phyloP scores from a whole-genome alignment of 2,113 vertebrate species.

The Chaenocephalus aceratus region DNA sequence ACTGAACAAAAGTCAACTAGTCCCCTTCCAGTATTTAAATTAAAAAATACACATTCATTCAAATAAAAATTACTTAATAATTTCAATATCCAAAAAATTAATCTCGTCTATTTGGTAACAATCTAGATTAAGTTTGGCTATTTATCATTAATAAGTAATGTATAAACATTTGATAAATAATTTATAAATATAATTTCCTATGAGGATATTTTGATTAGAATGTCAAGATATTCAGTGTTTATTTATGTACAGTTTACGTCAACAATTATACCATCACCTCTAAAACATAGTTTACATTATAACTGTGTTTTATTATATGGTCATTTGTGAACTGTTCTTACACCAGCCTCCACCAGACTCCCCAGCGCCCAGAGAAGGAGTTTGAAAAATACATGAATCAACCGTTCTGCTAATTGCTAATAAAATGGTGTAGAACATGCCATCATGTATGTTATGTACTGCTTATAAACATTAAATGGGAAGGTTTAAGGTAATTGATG shows the following conservation, averaged over 20 bases:
- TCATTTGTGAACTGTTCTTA: neutral
- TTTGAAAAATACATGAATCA: neutral
- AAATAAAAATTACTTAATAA: too few relatives aligned
- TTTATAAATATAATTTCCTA: neutral
- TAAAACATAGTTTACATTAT: neutral
- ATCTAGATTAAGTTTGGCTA: neutral
- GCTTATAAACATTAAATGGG: neutral
- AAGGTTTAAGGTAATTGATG: neutral
- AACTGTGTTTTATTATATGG: neutral
- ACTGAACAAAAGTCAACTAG: neutral
- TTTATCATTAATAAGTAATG: conserved; percentile 1
- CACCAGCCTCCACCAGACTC: neutral
- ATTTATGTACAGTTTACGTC: neutral
- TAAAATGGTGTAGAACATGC: too few relatives aligned
- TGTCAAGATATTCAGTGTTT: neutral
- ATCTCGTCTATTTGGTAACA: neutral
- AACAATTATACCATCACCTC: neutral
- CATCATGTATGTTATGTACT: neutral
- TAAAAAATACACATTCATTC: neutral
- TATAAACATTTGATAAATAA: neutral
- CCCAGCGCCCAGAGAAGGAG: neutral
- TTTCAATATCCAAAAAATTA: neutral
- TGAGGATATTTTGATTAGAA: neutral
- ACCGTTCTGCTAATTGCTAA: neutral
- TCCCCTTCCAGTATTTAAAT: neutral